Base-by-base conservation (phyloP, 64 coral and sea anemone genomes). In the Montipora foliosa region DNA sequence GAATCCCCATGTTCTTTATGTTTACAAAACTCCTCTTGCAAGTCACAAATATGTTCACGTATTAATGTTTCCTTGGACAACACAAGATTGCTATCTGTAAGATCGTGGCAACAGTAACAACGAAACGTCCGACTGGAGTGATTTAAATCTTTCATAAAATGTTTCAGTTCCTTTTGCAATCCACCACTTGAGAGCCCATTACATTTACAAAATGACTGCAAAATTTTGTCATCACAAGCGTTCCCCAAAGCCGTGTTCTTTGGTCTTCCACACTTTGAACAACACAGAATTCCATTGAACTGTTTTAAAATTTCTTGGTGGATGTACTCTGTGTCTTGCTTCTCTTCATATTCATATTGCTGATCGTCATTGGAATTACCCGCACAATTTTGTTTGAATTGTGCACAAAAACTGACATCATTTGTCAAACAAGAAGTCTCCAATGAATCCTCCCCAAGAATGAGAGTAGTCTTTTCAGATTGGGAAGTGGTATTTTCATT, bases 91-190 rank as follows among this genome's bases (percentile, higher is more conserved):
- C 37, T 9, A 79, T 73, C 78, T 2, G 4, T 66, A 17, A 47
- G 4, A 3, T 95, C 53, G 7, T 92, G 57, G 77, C 93, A 98
- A 78, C 96, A 98, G 20, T 98, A 98, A 84, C 96, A 98, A 8
- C 83, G 87, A 78, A 98, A 98, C 14, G 96, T 89, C 16, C 8
- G 68, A 21, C 76, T 86, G 74, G 44, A 95, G 6, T 84, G 83
- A 59, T 45, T 88, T 88, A 7, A 3, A 81, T 93, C 83, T 25
- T 88, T 53, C 2, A 94, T 4, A 85, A 98, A 95, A 74, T 92
- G 96, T 44, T 89, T 94, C 50, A 95, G 51, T 51, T 91, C 93
- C 45, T 98, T 98, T 11, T 85, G 48, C 21, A 94, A 50, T 76
- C 84, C 84, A 44, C 74, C 66, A 87, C 81, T 92, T 22, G 82